Evolutionary conservation across 2,113 vertebrate species (phyloP).

Genomic region (Gymnocephalus cernua): DNA sequence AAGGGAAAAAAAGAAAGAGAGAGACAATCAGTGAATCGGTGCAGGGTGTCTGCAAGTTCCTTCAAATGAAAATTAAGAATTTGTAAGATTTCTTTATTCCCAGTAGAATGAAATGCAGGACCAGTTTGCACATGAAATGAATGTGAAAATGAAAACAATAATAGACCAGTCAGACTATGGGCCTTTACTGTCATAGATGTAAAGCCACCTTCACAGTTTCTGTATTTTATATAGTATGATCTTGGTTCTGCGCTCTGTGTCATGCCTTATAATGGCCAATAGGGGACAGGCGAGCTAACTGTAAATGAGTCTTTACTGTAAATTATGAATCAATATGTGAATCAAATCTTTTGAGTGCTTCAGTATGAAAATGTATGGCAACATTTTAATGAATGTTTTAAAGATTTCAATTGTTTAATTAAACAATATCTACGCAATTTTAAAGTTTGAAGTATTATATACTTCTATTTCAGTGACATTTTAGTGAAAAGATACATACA

Average conservation of each 20-base stretch:
- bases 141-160: slow-evolving; percentile 25
- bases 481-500: neutral
- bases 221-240: neutral
- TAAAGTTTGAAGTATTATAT: neutral
- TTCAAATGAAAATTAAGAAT: slow-evolving; percentile 19
- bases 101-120: slow-evolving; percentile 23
- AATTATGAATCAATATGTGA: neutral
- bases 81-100: neutral
- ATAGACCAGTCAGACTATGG: slow-evolving; percentile 18
- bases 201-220: slow-evolving; percentile 22
- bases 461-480: neutral
- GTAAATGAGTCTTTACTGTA: neutral
- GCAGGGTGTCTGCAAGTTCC: slow-evolving; percentile 16
- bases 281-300: neutral
- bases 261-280: neutral
- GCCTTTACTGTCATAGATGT: neutral
- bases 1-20: slow-evolving; percentile 31
- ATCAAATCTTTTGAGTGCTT: slow-evolving; percentile 9
- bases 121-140: slow-evolving; percentile 10
- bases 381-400: neutral
- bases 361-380: neutral
- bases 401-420: neutral
- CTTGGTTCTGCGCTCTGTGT: neutral
- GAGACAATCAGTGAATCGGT: slow-evolving; percentile 25
- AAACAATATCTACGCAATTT: neutral